Percentiles rank a stretch among this genome's conserved stretches.
These are phyloP conservation scores for Onychomys torridus DNA, from an alignment of 2,797 vertebrate species.

Conservation along the genomic window DNA sequence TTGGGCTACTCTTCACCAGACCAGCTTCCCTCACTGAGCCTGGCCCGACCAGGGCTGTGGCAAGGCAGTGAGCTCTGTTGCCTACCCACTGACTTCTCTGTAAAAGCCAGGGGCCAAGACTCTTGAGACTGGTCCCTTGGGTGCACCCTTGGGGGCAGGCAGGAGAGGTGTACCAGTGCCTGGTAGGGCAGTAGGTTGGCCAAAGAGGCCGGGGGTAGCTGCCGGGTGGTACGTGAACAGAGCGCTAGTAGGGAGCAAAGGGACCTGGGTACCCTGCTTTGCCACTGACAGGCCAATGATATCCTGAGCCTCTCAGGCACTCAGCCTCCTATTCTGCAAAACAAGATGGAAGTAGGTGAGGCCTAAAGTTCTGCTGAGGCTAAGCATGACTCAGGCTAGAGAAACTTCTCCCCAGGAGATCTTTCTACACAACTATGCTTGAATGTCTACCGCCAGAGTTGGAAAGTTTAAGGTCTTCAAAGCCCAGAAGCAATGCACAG, in stretches of 20 bases:
- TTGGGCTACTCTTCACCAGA: not conserved
- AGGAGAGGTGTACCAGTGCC: not conserved
- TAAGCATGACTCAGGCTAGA: not conserved
- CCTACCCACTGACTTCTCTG: not conserved
- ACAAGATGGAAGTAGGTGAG: not conserved
- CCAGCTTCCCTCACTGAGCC: not conserved
- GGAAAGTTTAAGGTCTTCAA: not conserved
- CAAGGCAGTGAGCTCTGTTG: not conserved
- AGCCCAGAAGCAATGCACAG: not conserved
- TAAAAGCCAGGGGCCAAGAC: not conserved
- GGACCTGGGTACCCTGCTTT: slow-evolving; percentile 4
- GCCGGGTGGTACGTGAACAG: not conserved
- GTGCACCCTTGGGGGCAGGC: not conserved
- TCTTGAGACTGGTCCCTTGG: slow-evolving; percentile 3
- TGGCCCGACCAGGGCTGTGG: slow-evolving; percentile 8
- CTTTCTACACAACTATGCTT: not conserved
- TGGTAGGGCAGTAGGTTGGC: not conserved
- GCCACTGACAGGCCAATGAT: not conserved
- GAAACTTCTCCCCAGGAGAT: not conserved
- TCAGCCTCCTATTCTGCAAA: slow-evolving; percentile 62
- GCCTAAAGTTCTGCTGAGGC: not conserved
- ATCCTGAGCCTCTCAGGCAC: slow-evolving; percentile 34
- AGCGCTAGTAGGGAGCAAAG: not conserved
- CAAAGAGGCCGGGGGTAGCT: not conserved
- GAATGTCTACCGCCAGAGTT: not conserved